These are phyloP conservation scores for Microtus oregoni DNA, from an alignment of 2,113 vertebrate species.

Conservation along the genomic window DNA sequence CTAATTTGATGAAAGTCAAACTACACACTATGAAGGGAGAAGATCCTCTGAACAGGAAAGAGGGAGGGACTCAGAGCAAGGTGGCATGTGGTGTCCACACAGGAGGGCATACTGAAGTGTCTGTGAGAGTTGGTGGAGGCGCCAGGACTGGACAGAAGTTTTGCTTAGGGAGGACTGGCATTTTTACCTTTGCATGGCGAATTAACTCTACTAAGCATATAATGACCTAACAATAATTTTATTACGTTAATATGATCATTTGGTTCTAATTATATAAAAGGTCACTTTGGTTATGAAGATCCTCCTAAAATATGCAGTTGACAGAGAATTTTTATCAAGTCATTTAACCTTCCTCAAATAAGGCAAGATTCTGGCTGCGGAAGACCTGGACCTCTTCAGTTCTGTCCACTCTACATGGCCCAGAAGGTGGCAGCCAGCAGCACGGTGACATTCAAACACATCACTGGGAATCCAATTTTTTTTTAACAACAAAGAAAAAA, in stretches of 20 bases:
- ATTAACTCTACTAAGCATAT: neutral
- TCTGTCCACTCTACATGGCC: neutral
- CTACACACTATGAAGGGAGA: neutral
- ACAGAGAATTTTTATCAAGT: constrained; percentile 17
- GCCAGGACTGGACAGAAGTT: neutral
- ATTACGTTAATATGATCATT: neutral
- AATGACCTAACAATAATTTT: neutral
- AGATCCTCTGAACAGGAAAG: neutral
- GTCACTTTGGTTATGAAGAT: constrained; percentile 42
- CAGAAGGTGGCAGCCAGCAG: neutral
- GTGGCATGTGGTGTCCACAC: neutral
- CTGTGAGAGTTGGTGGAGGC: neutral
- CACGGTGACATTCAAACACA: neutral
- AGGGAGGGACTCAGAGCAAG: neutral
- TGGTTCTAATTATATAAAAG: constrained; percentile 5
- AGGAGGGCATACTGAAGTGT: neutral
- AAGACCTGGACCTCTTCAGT: neutral
- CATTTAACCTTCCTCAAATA: constrained; percentile 14
- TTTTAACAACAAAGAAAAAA: constrained; percentile 45
- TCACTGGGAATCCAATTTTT: neutral
- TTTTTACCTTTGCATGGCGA: neutral
- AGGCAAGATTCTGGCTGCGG: neutral
- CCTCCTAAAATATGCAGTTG: constrained; percentile 9
- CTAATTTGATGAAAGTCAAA: neutral
- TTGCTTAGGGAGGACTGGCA: neutral